Percentiles rank a stretch among this genome's conserved stretches.
Evolutionary conservation across 1,140 invertebrate species (phyloP).

Genomic region (Drosophila mauritiana): DNA sequence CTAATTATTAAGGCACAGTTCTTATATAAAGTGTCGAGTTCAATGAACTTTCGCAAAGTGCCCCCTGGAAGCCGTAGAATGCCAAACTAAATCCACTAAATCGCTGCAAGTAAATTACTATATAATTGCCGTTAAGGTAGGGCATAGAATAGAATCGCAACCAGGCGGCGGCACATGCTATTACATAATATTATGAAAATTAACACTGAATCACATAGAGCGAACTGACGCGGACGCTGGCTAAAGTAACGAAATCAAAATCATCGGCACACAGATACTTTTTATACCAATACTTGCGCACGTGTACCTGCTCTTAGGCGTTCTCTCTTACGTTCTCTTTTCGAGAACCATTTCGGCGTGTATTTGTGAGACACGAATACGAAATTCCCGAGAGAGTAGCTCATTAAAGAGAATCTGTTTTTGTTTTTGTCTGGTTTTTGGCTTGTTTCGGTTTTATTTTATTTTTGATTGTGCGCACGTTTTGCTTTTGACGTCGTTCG

Average conservation of each 20-base stretch:
- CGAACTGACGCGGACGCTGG: constrained; percentile 56
- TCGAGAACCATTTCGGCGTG: constrained; percentile 33
- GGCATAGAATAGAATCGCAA: constrained; percentile 7
- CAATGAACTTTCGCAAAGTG: constrained; percentile 30
- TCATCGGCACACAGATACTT: constrained; percentile 58
- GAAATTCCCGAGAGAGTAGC: constrained; percentile 1
- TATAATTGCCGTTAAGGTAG: not conserved
- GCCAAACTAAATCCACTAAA: no score
- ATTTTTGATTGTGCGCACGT: constrained; percentile 63
- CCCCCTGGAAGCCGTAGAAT: constrained; percentile 5
- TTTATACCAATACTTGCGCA: not conserved
- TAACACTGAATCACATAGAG: constrained; percentile 76
- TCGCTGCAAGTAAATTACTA: not conserved
- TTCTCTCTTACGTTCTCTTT: constrained; percentile 36
- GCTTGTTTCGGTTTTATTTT: constrained; percentile 36
- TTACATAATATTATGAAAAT: constrained; percentile 84
- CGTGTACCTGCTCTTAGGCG: constrained; percentile 2
- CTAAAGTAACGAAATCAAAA: constrained; percentile 80
- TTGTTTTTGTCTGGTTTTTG: constrained; percentile 31
- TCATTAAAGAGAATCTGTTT: constrained; percentile 5
- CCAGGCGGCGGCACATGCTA: constrained; percentile 54
- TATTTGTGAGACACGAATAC: constrained; percentile 5
- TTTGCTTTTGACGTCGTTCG: constrained; percentile 69
- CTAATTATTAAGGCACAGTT: constrained; percentile 18
- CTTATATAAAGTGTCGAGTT: constrained; percentile 30